Percentiles rank a stretch among this genome's conserved stretches.
phyloP scores from a whole-genome alignment of 37 sponge, comb jelly and placozoan genomes.

The Axinella damicornis region DNA sequence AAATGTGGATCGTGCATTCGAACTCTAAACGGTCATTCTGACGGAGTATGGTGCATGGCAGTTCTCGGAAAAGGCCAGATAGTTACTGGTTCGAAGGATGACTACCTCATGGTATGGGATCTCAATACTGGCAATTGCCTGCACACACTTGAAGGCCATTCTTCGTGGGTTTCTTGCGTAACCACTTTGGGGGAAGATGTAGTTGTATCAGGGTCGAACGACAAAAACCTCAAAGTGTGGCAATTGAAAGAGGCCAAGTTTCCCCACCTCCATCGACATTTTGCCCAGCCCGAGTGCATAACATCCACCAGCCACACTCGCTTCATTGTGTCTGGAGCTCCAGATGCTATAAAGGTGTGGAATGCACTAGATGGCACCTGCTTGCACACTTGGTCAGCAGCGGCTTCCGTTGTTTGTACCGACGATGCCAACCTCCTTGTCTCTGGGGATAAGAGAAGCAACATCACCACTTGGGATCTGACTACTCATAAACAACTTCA shows the following conservation, averaged over 20 bases:
- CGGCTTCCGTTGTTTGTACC: slow-evolving; percentile 29
- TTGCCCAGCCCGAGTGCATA: slow-evolving; percentile 66
- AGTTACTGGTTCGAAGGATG: slow-evolving; percentile 74
- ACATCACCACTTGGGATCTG: slow-evolving; percentile 19
- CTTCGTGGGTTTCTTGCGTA: slow-evolving; percentile 71
- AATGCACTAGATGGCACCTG: slow-evolving; percentile 43
- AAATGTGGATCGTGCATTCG: background rate
- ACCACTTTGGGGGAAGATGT: background rate
- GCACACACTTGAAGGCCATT: slow-evolving; percentile 72
- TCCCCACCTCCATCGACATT: slow-evolving; percentile 22
- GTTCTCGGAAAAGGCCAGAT: background rate
- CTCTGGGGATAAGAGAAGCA: slow-evolving; percentile 34
- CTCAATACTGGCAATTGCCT: slow-evolving; percentile 45
- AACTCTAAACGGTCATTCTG: slow-evolving; percentile 48
- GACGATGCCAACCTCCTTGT: background rate
- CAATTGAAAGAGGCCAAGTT: background rate
- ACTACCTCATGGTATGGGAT: slow-evolving; percentile 70
- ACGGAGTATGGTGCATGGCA: slow-evolving; percentile 55
- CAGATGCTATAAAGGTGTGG: slow-evolving; percentile 68
- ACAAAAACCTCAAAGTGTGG: slow-evolving; percentile 74
- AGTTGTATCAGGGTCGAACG: slow-evolving; percentile 70
- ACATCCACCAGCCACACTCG: background rate
- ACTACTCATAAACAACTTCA: background rate
- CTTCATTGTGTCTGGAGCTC: slow-evolving; percentile 58
- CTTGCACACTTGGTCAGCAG: slow-evolving; percentile 19